phyloP scores from a whole-genome alignment of 2,888 invertebrate species.

The Odontocerum albicorne region DNA sequence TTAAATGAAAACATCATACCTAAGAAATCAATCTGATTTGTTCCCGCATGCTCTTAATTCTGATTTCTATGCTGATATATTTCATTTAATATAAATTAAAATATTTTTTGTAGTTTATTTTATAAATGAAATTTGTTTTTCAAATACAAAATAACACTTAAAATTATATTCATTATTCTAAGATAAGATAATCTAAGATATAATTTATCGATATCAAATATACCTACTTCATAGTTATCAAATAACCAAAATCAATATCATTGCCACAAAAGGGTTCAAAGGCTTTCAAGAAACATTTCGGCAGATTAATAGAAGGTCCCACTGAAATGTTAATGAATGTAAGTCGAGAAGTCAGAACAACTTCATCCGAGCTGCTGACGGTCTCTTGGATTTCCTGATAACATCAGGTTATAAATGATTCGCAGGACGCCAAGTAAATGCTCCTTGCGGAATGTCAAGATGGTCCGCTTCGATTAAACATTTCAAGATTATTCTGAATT shows the following conservation, averaged over 20 bases:
- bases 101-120: too few species aligned
- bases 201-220: too few species aligned
- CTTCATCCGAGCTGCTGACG: constrained; percentile 14
- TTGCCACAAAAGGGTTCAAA: not conserved
- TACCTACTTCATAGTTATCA: not conserved
- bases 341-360: constrained; percentile 13
- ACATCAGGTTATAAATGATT: constrained; percentile 23
- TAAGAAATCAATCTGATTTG: too few species aligned
- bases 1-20: too few species aligned
- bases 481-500: constrained; percentile 6
- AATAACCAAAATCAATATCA: not conserved
- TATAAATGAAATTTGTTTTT: too few species aligned
- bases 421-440: constrained; percentile 8
- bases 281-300: constrained; percentile 12
- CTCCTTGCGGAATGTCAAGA: constrained; percentile 15
- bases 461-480: constrained; percentile 8
- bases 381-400: constrained; percentile 15
- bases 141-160: too few species aligned
- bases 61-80: too few species aligned
- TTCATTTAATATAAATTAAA: too few species aligned
- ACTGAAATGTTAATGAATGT: constrained; percentile 12
- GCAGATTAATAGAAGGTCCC: constrained; percentile 11
- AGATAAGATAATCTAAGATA: too few species aligned
- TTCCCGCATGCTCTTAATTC: too few species aligned
- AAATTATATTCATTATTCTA: too few species aligned